Conservation (phyloP, 2,113 vertebrate genomes). For the Haemorhous mexicanus region DNA sequence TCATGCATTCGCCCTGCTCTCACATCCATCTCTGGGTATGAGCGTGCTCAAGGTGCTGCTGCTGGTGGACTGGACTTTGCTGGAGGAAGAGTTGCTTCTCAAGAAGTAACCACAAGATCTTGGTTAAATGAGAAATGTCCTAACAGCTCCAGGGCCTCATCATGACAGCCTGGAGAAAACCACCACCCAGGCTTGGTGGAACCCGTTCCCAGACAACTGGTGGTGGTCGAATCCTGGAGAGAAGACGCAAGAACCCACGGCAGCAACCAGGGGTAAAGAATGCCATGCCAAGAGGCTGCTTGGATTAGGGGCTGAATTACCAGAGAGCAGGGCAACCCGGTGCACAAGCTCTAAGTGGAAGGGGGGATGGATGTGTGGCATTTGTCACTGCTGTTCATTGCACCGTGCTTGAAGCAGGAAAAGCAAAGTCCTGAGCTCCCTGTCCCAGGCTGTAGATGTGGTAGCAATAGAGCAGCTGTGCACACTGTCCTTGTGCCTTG, state of each 20-base stretch:
- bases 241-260: background rate
- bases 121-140: background rate
- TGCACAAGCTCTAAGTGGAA: background rate
- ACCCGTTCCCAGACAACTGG: background rate
- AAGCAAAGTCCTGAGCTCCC: background rate
- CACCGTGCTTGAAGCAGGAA: rapidly evolving
- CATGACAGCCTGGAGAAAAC: background rate
- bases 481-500: rapidly evolving
- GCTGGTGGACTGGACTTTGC: background rate
- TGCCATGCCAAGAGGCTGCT: background rate
- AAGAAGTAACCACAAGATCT: background rate
- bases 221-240: background rate
- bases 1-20: background rate
- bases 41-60: background rate
- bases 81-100: background rate
- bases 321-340: background rate
- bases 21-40: background rate
- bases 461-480: background rate
- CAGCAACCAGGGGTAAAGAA: slow-evolving; percentile 21
- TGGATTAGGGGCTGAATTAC: background rate
- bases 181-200: background rate
- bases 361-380: background rate
- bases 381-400: background rate
- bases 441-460: rapidly evolving
- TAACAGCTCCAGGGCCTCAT: slow-evolving; percentile 1